Conservation (phyloP, 1,140 invertebrate species). For the Drosophila parvula region DNA sequence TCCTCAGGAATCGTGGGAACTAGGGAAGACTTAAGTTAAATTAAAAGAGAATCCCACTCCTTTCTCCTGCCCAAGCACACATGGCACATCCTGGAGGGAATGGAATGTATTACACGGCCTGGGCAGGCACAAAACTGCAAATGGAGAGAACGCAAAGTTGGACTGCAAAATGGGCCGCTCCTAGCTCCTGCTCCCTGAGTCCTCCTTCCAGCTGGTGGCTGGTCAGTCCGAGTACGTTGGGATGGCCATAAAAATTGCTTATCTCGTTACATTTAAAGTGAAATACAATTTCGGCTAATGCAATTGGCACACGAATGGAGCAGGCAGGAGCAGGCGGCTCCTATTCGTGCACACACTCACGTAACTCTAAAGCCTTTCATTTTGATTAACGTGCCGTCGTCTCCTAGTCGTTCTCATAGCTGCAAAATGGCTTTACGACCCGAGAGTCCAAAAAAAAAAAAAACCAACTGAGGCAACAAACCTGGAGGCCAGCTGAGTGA, state of each 20-base stretch:
- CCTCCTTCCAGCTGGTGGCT: neutral
- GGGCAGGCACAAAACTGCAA: constrained; percentile 59
- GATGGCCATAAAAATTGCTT: constrained; percentile 65
- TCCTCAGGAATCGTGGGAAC: too few relatives aligned
- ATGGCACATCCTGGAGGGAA: neutral
- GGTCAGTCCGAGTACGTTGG: constrained; percentile 3
- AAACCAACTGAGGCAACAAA: neutral
- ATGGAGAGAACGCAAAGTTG: constrained; percentile 50
- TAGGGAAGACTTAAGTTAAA: neutral
- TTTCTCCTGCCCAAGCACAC: neutral
- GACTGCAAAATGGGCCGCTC: constrained; percentile 26
- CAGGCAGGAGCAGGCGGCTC: neutral
- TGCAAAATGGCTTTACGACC: constrained; percentile 48
- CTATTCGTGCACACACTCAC: constrained; percentile 26
- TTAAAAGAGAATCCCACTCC: neutral
- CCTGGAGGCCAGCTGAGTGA: neutral
- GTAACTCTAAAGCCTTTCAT: constrained; percentile 46
- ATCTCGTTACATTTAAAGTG: constrained; percentile 73
- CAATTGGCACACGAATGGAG: constrained; percentile 64
- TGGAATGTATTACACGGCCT: constrained; percentile 45
- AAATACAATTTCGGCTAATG: constrained; percentile 79
- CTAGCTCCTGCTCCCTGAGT: neutral
- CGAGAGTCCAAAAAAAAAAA: neutral
- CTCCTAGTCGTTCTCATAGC: constrained; percentile 5
- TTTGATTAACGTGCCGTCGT: constrained; percentile 47